Percentiles rank a stretch among this genome's conserved stretches.
Conservation (phyloP, 2,888 invertebrate genomes). For the Drosophila kanekoi region DNA sequence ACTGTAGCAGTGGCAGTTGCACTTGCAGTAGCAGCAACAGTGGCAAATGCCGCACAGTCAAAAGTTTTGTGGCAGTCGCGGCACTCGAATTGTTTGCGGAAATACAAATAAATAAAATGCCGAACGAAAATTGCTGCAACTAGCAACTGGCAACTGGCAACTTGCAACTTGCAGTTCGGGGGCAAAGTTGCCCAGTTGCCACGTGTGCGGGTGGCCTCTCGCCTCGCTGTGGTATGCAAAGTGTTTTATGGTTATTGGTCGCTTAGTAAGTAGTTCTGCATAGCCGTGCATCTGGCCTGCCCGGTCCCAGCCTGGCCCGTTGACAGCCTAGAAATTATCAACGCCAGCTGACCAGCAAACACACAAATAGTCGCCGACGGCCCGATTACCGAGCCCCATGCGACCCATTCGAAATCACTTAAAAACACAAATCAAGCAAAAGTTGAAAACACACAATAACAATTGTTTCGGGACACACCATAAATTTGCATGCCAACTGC, state of each 20-base stretch:
- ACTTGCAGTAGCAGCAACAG: conserved; percentile 11
- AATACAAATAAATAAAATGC: conserved; percentile 74
- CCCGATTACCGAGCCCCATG: conserved; percentile 58
- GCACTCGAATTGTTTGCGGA: conserved; percentile 74
- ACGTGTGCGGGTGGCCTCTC: conserved; percentile 29
- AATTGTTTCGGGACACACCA: conserved; percentile 82
- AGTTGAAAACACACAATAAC: conserved; percentile 81
- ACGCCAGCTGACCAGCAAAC: conserved; percentile 49
- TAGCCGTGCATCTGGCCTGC: conserved; percentile 43
- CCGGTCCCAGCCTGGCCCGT: conserved; percentile 24
- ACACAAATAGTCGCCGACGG: conserved; percentile 61
- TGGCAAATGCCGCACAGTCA: conserved; percentile 52
- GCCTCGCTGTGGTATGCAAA: conserved; percentile 32
- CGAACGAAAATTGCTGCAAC: conserved; percentile 49
- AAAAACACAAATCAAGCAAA: conserved; percentile 81
- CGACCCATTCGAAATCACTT: conserved; percentile 80
- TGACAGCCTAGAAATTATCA: conserved; percentile 76
- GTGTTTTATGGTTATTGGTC: conserved; percentile 75
- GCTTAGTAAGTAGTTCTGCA: conserved; percentile 64
- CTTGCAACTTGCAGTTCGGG: conserved; percentile 14
- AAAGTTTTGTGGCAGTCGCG: conserved; percentile 67
- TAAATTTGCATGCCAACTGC: conserved; percentile 81
- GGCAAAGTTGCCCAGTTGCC: conserved; percentile 7
- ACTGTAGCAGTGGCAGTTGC: conserved; percentile 14
- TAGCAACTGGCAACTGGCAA: conserved; percentile 22